Base-by-base conservation (phyloP, 1,140 invertebrate genomes). In the Ceratina japonica region DNA sequence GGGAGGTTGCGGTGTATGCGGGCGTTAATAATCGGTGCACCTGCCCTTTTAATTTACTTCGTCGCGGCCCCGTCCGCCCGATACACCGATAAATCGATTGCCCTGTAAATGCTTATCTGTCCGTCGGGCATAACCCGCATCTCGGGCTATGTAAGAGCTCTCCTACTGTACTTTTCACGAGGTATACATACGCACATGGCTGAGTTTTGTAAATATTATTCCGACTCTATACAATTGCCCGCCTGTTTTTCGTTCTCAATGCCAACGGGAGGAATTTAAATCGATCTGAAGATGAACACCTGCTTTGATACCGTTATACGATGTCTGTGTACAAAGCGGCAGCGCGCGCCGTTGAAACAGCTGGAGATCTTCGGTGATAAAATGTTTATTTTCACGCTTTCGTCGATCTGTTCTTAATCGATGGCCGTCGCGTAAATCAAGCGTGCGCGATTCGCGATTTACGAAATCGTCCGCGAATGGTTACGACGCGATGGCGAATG, bases 11-110 rank as follows among this genome's bases (percentile, higher is more conserved):
- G 37, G 31, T 66, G 71, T 49, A 76, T 68, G 82, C 77, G 69
- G 78, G 77, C 83, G 83, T 86, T 81, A 84, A 84, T 84, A 84
- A 84, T 84, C 82, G 78, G 54, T 78, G 76, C 85, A 71, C 59
- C 79, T 88, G 76, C 81, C 73, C 65, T 82, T 88, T 86, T 86
- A 86, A 88, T 88, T 88, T 86, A 88, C 84, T 86, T 81, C 44
- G 74, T 75, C 79, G 71, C 79, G 71, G 64, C 37, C 37, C 37
- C 2, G 5, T 3, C 10, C 37, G 37, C 37, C 70, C 63, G 79
- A 79, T 75, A 58, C 72, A 75, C 61, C 74, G 75, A 82, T 80
- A 81, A 81, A 83, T 85, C 83, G 80, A 88, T 87, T 86, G 81
- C 80, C 73, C 80, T 82, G 85, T 83, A 83, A 87, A 86, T 83